phyloP scores from a whole-genome alignment of 2,797 vertebrate species.

The Phrynocephalus forsythii region DNA sequence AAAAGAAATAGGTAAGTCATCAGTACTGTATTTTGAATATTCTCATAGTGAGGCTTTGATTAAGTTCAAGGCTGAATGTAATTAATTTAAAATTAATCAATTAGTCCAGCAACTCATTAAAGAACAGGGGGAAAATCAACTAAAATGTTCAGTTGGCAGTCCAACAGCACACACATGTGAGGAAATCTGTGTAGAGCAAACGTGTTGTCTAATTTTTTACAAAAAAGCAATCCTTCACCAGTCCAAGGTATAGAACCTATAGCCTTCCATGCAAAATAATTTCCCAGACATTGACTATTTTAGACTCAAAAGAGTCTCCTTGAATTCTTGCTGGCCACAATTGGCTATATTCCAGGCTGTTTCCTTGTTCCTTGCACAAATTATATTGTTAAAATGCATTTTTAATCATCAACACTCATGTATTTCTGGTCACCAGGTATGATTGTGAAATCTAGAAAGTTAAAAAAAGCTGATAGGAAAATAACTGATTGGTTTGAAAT shows the following conservation, averaged over 20 bases:
- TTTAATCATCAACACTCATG: too few species aligned
- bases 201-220: not conserved
- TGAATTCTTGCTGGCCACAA: slow-evolving; percentile 4
- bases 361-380: not conserved
- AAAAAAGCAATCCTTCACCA: not conserved
- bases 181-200: not conserved
- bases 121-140: not conserved
- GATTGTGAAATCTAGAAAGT: too few species aligned
- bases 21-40: not conserved
- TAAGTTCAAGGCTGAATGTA: not conserved
- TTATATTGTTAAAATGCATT: slow-evolving; percentile 39
- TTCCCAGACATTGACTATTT: not conserved
- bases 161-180: not conserved
- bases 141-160: slow-evolving; percentile 14
- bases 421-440: too few species aligned
- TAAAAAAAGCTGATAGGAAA: too few species aligned
- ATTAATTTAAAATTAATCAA: slow-evolving; percentile 5
- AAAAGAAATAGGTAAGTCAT: not conserved
- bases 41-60: not conserved
- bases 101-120: slow-evolving; percentile 1
- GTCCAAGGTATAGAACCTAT: not conserved
- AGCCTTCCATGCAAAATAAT: not conserved
- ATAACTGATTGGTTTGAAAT: too few species aligned
- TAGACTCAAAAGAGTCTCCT: not conserved
- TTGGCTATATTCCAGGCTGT: not conserved